Conservation (phyloP, 2,797 vertebrate genomes). For the Pseudochirops cupreus region DNA sequence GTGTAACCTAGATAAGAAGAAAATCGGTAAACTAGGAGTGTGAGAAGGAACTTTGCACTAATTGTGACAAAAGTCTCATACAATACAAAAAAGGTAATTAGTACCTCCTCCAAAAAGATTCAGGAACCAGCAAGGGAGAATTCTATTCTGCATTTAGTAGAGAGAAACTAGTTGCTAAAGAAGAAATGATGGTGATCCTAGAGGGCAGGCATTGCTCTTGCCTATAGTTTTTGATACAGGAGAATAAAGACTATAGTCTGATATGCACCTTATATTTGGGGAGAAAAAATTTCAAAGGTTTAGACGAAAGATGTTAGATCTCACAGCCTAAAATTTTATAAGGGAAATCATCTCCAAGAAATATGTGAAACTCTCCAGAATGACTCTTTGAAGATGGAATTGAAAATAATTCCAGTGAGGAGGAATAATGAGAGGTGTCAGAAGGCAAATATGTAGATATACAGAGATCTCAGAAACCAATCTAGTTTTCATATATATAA, state of each 20-base stretch:
- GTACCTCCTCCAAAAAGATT: background rate
- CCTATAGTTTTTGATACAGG: background rate
- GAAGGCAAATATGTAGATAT: background rate
- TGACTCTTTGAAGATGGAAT: background rate
- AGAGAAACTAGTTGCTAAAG: background rate
- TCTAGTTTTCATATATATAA: background rate
- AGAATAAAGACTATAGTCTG: background rate
- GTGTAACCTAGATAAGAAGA: background rate
- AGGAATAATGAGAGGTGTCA: background rate
- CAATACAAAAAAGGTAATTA: background rate
- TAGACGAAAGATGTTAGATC: background rate
- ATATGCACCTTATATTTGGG: background rate
- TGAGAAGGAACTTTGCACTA: background rate
- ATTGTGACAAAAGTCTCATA: background rate
- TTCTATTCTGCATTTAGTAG: background rate
- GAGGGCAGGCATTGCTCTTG: background rate
- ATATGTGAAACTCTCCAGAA: background rate
- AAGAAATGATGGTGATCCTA: background rate
- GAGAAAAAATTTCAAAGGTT: background rate
- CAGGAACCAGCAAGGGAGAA: background rate
- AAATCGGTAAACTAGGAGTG: background rate
- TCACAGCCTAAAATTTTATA: background rate
- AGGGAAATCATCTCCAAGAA: background rate
- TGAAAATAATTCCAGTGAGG: background rate
- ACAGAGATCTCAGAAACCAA: background rate